Evolutionary conservation across 30 jellyfish, hydroid and myxozoan genomes (phyloP).

Genomic region (Sanderia malayensis): DNA sequence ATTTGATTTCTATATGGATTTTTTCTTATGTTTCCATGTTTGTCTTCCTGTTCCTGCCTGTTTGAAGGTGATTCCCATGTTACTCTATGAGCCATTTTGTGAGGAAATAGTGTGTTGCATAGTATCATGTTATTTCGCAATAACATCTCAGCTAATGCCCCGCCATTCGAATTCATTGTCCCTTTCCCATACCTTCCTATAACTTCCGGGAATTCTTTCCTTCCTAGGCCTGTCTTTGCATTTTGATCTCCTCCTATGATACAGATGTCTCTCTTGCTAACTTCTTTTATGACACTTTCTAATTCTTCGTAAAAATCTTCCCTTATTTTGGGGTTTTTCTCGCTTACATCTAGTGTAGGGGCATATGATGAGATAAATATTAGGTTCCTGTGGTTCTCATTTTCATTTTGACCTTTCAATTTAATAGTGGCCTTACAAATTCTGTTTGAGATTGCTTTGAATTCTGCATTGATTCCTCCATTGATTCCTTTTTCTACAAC

Average conservation of each 20-base stretch:
- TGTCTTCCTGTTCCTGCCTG: neutral
- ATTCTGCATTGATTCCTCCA: no score
- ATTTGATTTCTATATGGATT: slow-evolving; percentile 37
- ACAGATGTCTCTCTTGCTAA: neutral
- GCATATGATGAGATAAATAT: slow-evolving; percentile 11
- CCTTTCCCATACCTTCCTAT: slow-evolving; percentile 15
- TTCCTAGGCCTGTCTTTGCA: slow-evolving; percentile 8
- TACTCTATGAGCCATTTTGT: slow-evolving; percentile 6
- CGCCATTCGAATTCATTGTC: neutral
- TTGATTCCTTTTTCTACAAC: slow-evolving; percentile 3
- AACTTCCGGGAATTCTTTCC: slow-evolving; percentile 8
- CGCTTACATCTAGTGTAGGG: slow-evolving; percentile 3
- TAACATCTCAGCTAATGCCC: neutral
- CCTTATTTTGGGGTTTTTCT: slow-evolving; percentile 1
- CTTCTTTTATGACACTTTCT: slow-evolving; percentile 2
- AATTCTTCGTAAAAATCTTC: slow-evolving; percentile 2
- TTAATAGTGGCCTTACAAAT: neutral
- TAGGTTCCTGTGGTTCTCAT: neutral
- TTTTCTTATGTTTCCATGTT: neutral
- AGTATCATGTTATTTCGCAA: neutral
- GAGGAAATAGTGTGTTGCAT: neutral
- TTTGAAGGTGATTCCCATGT: slow-evolving; percentile 3
- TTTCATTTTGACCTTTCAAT: neutral
- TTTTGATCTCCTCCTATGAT: slow-evolving; percentile 14
- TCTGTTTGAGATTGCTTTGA: neutral